Percentiles rank a stretch among this genome's conserved stretches.
These are phyloP conservation scores for Atrichornis clamosus DNA, from an alignment of 2,113 vertebrate species.

Conservation along the genomic window DNA sequence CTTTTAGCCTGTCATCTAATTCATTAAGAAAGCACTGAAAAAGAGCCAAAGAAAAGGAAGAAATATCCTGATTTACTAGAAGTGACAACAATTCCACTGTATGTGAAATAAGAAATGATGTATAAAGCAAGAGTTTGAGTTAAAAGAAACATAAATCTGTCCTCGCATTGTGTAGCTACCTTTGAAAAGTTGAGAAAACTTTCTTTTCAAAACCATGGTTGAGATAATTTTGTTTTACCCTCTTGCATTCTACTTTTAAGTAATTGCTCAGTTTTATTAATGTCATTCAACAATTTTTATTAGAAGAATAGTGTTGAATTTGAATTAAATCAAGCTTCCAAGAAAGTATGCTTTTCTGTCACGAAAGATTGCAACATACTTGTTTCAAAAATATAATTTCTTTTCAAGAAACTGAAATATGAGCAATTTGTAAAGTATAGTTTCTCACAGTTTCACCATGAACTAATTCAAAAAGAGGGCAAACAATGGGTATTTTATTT, in stretches of 20 bases:
- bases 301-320: not conserved
- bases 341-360: not conserved
- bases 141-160: not conserved
- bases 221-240: not conserved
- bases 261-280: not conserved
- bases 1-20: not conserved
- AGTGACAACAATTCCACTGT: not conserved
- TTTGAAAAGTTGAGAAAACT: not conserved
- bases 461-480: not conserved
- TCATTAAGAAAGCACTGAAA: not conserved
- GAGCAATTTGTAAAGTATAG: not conserved
- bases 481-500: not conserved
- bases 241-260: not conserved
- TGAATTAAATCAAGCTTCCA: not conserved
- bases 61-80: not conserved
- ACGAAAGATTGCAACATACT: not conserved
- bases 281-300: not conserved
- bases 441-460: not conserved
- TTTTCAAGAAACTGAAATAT: not conserved
- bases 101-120: not conserved
- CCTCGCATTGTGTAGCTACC: not conserved
- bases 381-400: not conserved
- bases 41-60: not conserved
- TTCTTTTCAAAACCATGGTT: not conserved
- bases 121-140: not conserved